phyloP scores from a whole-genome alignment of 2,888 invertebrate species.

The Pristionchus mayeri region DNA sequence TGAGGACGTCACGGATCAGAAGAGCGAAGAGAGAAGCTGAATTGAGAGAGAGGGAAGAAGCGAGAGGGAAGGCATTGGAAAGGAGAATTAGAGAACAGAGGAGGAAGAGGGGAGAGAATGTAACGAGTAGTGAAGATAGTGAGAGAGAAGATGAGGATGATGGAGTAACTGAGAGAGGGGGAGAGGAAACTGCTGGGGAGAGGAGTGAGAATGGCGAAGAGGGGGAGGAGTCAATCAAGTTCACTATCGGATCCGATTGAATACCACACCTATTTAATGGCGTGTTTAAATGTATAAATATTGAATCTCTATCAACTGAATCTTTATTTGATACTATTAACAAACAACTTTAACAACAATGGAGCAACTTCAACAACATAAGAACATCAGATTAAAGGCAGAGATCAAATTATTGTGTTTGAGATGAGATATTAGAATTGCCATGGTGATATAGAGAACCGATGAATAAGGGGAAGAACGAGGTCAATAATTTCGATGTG shows the following conservation, averaged over 20 bases:
- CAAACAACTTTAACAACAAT: background rate
- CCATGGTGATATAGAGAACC: background rate
- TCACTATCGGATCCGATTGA: slow-evolving; percentile 25
- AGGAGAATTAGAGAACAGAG: slow-evolving; percentile 3
- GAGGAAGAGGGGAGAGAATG: slow-evolving; percentile 18
- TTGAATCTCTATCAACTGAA: background rate
- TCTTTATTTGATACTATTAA: background rate
- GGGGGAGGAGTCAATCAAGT: background rate
- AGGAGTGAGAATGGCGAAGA: background rate
- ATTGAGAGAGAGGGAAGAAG: slow-evolving; percentile 24
- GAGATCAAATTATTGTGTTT: background rate
- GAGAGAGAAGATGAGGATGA: slow-evolving; percentile 40
- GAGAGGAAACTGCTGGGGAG: slow-evolving; percentile 11
- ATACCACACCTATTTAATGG: background rate
- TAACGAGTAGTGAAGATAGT: slow-evolving; percentile 11
- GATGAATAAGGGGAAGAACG: background rate
- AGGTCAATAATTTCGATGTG: background rate
- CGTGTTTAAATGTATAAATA: no score
- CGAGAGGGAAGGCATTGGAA: background rate
- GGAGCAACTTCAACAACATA: slow-evolving; percentile 6
- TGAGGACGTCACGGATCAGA: background rate
- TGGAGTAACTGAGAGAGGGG: background rate
- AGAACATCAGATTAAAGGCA: background rate
- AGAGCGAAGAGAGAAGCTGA: slow-evolving; percentile 16
- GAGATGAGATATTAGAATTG: background rate